Evolutionary conservation across 2,113 vertebrate genomes (phyloP), one percentile per base, ranked within the genome.

Genomic region (Lycaon pictus): DNA sequence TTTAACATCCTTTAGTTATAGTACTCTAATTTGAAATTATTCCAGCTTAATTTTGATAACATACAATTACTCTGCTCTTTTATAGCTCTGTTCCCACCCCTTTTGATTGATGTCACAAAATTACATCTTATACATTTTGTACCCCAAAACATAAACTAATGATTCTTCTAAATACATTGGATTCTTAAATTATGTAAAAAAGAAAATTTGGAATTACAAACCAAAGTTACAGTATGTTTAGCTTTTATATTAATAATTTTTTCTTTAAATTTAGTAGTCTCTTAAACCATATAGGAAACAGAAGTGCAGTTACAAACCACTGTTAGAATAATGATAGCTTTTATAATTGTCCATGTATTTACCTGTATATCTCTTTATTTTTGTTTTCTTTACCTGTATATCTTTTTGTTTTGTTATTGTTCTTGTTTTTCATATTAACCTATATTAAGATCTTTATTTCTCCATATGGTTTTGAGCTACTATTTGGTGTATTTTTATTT

Each of bases 111-210:
- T 81, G n/a, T 69, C 62, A 69, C n/a, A 82, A 56, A 67, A 91
- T 56, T 58, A 69, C 4, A 81, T 67, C 35, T 81, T 91, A 69
- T 69, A 58, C 35, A 43, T 29, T 81, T 20, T 82, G n/a, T 69
- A 53, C 12, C n/a, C 25, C 4, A 17, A 91, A 67, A 23, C n/a
- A 58, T 69, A 29, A 69, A 37, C 25, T 69, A 58, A n/a, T 32
- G 32, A 69, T 56, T 81, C 25, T 69, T 82, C 58, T 43, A 91
- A 67, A 80, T 91, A 35, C 51, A 29, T 37, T 56, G 25, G 51
- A 37, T 53, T 67, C 62, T 90, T 80, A 81, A 91, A 43, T 67
- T 80, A 81, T 67, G 62, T 91, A 69, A 53, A 48, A 81, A 91
- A 20, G 62, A 91, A 82, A 15, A 56, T 43, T 56, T 81, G 25